phyloP scores from a whole-genome alignment of 2,888 invertebrate genomes.

The Brenthis daphne region DNA sequence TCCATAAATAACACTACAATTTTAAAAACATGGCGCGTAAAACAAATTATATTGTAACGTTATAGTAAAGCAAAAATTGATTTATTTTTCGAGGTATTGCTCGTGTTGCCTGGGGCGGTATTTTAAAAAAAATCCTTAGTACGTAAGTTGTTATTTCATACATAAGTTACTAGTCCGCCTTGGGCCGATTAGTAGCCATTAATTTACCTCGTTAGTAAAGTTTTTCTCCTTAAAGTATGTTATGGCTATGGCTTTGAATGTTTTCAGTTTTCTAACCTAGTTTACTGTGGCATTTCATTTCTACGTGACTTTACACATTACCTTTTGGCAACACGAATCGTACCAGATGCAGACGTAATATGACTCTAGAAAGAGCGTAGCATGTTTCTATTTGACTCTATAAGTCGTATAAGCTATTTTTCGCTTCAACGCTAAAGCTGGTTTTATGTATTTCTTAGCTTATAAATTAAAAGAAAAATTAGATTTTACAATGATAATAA shows the following conservation, averaged over 20 bases:
- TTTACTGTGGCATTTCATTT: constrained; percentile 24
- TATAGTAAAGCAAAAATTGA: not conserved
- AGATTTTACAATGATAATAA: not conserved
- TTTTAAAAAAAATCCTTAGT: not conserved
- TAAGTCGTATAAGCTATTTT: constrained; percentile 17
- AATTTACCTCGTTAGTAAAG: constrained; percentile 20
- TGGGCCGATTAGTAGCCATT: constrained; percentile 20
- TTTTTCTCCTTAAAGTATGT: constrained; percentile 19
- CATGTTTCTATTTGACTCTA: constrained; percentile 38
- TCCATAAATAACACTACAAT: too few relatives aligned
- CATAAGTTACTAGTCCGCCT: constrained; percentile 13
- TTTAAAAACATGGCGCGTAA: too few relatives aligned
- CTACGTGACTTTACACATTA: constrained; percentile 25
- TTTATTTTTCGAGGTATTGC: not conserved
- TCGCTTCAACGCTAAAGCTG: constrained; percentile 35
- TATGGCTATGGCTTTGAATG: constrained; percentile 19
- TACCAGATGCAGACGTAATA: constrained; percentile 31
- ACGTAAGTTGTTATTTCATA: constrained; percentile 3
- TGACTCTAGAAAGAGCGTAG: constrained; percentile 35
- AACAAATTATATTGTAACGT: not conserved
- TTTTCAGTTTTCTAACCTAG: constrained; percentile 23
- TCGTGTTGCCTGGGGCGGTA: not conserved
- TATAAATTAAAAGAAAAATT: not conserved
- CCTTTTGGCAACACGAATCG: constrained; percentile 27
- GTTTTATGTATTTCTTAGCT: not conserved